phyloP scores from a whole-genome alignment of 2,113 vertebrate genomes.

The Pelvicachromis taeniatus region DNA sequence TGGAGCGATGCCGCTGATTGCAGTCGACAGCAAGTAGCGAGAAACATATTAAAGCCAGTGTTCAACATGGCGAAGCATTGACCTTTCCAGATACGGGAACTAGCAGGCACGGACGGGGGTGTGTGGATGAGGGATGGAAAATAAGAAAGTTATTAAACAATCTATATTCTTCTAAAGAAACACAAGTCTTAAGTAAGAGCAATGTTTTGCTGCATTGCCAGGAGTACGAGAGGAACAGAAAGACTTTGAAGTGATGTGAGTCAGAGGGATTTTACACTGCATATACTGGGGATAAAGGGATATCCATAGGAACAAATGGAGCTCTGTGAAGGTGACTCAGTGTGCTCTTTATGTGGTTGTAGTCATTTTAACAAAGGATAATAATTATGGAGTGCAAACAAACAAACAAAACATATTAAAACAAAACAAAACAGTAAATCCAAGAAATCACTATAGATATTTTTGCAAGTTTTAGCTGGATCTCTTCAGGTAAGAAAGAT shows the following conservation, averaged over 20 bases:
- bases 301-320: conserved; percentile 1
- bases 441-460: neutral
- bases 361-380: neutral
- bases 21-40: conserved; percentile 11
- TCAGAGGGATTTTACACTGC: neutral
- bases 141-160: neutral
- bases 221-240: neutral
- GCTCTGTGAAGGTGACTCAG: conserved; percentile 34
- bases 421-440: neutral
- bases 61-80: conserved; percentile 13
- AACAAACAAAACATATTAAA: too few relatives aligned
- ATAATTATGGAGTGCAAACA: neutral
- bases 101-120: neutral
- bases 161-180: neutral
- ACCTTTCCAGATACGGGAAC: conserved; percentile 10
- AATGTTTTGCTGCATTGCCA: neutral
- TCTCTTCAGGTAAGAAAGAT: neutral
- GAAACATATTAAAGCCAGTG: conserved; percentile 32
- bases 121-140: neutral
- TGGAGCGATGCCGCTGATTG: conserved; percentile 26
- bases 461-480: neutral
- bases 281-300: conserved; percentile 13
- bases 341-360: neutral
- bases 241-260: neutral
- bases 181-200: neutral